phyloP scores from a whole-genome alignment of 2,113 vertebrate species.

The zebrafish (Danio rerio) region GRCz12tu NC_133189.1:761001-761500 shows the following conservation, averaged over 20 bases:
- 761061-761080: not conserved
- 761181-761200: constrained; percentile 31
- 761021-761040: not conserved
- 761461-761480: constrained; percentile 94
- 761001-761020: not conserved
- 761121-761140: not conserved
- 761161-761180: constrained; percentile 58
- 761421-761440: not conserved
- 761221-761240: not conserved
- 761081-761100: not conserved
- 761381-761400: not conserved
- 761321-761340: not conserved
- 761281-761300: not conserved
- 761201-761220: too few species aligned
- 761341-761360: not conserved
- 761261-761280: not conserved
- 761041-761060: not conserved
- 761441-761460: constrained; percentile 44
- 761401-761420: not conserved
- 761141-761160: constrained; percentile 51
- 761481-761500: constrained; percentile 98
- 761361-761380: not conserved
- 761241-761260: not conserved
- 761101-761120: not conserved
- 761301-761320: not conserved